Evolutionary conservation across 1,140 invertebrate genomes (phyloP).

Genomic region (Pomacea maculata): DNA sequence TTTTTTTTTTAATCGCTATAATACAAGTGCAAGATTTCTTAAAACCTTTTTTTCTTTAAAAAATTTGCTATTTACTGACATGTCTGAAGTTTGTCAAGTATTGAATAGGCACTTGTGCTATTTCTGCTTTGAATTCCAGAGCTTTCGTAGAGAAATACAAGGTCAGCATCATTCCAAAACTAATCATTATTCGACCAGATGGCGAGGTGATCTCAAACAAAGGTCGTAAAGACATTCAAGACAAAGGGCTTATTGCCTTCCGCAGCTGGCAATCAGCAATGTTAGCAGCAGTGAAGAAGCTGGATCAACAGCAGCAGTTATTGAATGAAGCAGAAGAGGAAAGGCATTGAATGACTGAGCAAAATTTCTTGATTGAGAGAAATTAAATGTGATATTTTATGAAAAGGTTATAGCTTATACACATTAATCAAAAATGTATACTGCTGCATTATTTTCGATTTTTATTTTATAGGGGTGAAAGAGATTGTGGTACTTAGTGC

Average conservation of each 20-base stretch:
- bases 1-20: no score
- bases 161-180: conserved; percentile 47
- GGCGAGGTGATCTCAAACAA: conserved; percentile 47
- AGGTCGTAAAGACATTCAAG: conserved; percentile 52
- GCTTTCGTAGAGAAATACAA: conserved; percentile 35
- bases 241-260: conserved; percentile 44
- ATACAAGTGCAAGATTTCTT: background rate
- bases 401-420: no score
- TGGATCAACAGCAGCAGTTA: conserved; percentile 17
- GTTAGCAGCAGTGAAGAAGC: conserved; percentile 30
- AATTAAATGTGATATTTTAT: no score
- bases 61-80: background rate
- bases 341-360: no score
- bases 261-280: conserved; percentile 35
- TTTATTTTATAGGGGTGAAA: no score
- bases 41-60: background rate
- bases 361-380: no score
- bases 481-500: no score
- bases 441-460: no score
- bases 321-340: background rate
- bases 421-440: no score
- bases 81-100: background rate
- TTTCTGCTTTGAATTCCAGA: conserved; percentile 31
- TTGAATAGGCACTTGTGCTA: conserved; percentile 1
- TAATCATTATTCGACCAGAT: conserved; percentile 41